Base-by-base conservation (phyloP, 2,797 vertebrate genomes). In the Yasuhikotakia modesta region DNA sequence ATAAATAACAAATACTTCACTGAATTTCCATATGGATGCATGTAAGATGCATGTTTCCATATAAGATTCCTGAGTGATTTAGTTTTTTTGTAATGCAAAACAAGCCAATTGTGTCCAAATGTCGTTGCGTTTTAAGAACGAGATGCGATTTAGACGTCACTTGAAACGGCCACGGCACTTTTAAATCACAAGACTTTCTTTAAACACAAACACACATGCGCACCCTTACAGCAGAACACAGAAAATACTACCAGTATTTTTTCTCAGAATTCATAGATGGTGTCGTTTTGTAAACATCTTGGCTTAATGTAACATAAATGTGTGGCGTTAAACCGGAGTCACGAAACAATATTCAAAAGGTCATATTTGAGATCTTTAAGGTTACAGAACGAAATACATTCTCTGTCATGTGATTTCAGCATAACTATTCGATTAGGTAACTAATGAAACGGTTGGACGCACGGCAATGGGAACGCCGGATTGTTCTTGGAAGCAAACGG, bases 401-500 rank as follows among this genome's bases (percentile, higher is more conserved):
- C 27, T 39, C 14, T 13, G 6, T 50, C n/a, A n/a, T n/a, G n/a
- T n/a, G n/a, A 75, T 60, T 48, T 53, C 58, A 77, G 73, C 43
- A 14, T 12, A 65, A 64, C 58, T 19, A 12, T 52, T 66, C 24
- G 11, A 48, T 22, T 32, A 13, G 55, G 70, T 48, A 43, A 72
- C 14, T 60, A 65, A 79, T 70, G 46, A 73, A 81, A 53, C 45
- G 58, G 45, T 70, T 58, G 52, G 66, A 67, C 11, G 35, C 57
- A 60, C 50, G 76, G 48, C 11, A 27, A 61, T 39, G 2, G 65
- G 70, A 83, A 68, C 22, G 46, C 79, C 64, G 65, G 35, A 45
- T 84, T 79, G 82, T 57, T 79, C 63, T 75, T 84, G 79, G 73
- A 79, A 82, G 50, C 21, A n/a, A n/a, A 30, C 19, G 1, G 66